Conservation (phyloP, 2,888 invertebrate genomes). For the Phortica magna region DNA sequence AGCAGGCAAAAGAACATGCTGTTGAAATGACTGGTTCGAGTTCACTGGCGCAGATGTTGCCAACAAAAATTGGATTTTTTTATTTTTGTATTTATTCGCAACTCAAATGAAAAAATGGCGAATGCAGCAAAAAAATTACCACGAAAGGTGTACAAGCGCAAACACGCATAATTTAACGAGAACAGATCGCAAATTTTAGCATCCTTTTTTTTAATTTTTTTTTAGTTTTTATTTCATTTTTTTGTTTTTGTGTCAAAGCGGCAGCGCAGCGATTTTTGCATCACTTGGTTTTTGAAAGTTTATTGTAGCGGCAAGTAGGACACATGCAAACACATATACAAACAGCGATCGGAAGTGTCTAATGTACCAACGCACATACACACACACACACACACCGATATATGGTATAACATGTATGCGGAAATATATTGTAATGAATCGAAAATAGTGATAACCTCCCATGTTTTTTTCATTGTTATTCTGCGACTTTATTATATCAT, state of each 20-base stretch:
- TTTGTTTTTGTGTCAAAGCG: background rate
- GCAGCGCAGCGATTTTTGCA: constrained; percentile 11
- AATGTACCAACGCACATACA: background rate
- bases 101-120: background rate
- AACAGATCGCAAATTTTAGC: background rate
- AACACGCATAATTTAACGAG: constrained; percentile 27
- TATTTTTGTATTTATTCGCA: background rate
- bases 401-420: background rate
- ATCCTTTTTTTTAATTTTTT: background rate
- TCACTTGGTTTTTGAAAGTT: constrained; percentile 27
- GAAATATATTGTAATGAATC: background rate
- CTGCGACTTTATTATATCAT: background rate
- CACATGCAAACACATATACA: background rate
- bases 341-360: background rate
- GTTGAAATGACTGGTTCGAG: background rate
- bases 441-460: background rate
- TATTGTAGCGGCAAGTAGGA: constrained; percentile 14
- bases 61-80: background rate
- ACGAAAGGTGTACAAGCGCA: constrained; percentile 10
- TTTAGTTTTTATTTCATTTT: too few relatives aligned
- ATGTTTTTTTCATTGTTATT: background rate
- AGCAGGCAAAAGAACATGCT: background rate
- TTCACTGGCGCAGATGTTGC: background rate
- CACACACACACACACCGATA: background rate
- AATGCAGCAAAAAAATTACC: constrained; percentile 7